phyloP scores from a whole-genome alignment of 2,797 vertebrate genomes.

The Macropodus opercularis region DNA sequence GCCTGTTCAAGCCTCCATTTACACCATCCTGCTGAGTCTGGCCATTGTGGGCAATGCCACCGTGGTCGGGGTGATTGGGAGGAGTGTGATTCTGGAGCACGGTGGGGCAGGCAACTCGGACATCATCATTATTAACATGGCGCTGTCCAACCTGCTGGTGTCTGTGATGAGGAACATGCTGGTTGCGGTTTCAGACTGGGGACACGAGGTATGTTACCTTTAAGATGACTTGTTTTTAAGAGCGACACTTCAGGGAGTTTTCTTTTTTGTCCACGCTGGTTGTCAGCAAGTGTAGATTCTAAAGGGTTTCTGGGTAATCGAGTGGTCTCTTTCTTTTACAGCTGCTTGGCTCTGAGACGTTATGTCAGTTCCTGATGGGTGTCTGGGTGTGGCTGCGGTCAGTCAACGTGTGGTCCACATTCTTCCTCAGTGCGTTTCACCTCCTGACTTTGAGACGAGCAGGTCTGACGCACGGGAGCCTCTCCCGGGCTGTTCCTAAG shows the following conservation, averaged over 20 bases:
- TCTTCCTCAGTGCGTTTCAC: slow-evolving; percentile 84
- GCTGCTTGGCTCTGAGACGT: slow-evolving; percentile 73
- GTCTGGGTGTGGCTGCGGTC: slow-evolving; percentile 85
- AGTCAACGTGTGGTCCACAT: slow-evolving; percentile 84
- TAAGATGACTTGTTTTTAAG: not conserved
- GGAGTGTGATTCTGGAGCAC: slow-evolving; percentile 60
- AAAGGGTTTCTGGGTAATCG: too few relatives aligned
- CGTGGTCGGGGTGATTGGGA: slow-evolving; percentile 78
- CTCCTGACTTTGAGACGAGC: slow-evolving; percentile 80
- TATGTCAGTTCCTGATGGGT: slow-evolving; percentile 84
- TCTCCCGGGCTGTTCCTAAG: slow-evolving; percentile 49
- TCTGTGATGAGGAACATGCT: slow-evolving; percentile 79
- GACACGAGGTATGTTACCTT: slow-evolving; percentile 70
- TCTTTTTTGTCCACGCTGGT: not conserved
- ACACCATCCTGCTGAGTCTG: slow-evolving; percentile 77
- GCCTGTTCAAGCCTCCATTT: slow-evolving; percentile 60
- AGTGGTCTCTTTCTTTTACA: slow-evolving; percentile 32
- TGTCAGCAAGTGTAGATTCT: too few relatives aligned
- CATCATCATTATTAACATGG: slow-evolving; percentile 85
- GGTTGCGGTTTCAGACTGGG: slow-evolving; percentile 78
- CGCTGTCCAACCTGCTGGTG: slow-evolving; percentile 82
- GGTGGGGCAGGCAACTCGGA: slow-evolving; percentile 74
- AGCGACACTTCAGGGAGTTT: not conserved
- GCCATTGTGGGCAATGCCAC: slow-evolving; percentile 79
- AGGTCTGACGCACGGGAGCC: slow-evolving; percentile 35